A percentile compares a stretch with the other conserved stretches of the same genome.
Conservation (phyloP, 2,888 invertebrate genomes). For the Noctua janthina region DNA sequence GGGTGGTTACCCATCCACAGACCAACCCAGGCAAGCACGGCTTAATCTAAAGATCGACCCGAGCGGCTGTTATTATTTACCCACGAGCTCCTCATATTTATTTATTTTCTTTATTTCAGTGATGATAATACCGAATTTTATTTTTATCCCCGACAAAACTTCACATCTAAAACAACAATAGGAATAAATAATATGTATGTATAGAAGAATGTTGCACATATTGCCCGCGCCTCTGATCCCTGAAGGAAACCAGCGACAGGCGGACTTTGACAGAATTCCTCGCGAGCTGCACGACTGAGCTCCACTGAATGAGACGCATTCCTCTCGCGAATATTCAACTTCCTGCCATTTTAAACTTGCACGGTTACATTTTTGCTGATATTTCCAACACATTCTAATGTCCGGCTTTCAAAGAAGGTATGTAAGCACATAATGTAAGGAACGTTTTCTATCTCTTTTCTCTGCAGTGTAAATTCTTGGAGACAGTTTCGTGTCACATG, state of each 20-base stretch:
- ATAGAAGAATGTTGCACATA: conserved; percentile 26
- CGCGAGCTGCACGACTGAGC: conserved; percentile 71
- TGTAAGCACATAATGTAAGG: conserved; percentile 64
- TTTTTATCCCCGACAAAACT: background rate
- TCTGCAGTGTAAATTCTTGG: conserved; percentile 82
- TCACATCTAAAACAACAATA: background rate
- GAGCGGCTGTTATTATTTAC: too few relatives aligned
- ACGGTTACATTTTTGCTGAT: conserved; percentile 29
- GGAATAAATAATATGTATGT: background rate
- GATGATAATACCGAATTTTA: background rate
- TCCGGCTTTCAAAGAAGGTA: conserved; percentile 32
- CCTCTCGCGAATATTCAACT: conserved; percentile 76
- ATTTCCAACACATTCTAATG: conserved; percentile 36
- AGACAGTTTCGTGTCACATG: conserved; percentile 84
- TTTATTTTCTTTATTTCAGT: background rate
- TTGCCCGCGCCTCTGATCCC: conserved; percentile 43
- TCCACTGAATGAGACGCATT: conserved; percentile 78
- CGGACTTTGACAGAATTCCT: conserved; percentile 81
- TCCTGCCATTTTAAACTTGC: conserved; percentile 62
- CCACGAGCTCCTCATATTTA: too few relatives aligned
- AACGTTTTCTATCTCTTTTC: conserved; percentile 74
- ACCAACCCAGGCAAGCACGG: too few relatives aligned
- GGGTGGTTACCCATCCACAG: too few relatives aligned
- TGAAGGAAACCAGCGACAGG: conserved; percentile 69
- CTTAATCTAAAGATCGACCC: too few relatives aligned